Evolutionary conservation across 2,888 invertebrate species (phyloP).

Genomic region (Cepaea hortensis): DNA sequence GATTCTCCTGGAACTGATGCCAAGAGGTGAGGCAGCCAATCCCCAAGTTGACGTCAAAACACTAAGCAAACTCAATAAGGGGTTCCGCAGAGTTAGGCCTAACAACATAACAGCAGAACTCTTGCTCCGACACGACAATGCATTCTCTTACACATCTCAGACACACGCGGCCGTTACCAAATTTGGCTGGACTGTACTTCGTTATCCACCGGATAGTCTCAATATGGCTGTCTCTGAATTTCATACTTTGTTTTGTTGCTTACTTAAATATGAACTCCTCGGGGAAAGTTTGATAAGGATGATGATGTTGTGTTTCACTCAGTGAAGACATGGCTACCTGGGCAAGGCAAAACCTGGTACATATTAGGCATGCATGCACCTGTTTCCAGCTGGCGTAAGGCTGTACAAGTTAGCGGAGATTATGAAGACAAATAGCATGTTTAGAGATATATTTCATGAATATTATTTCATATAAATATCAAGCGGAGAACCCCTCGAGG

Average conservation of each 20-base stretch:
- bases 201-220: neutral
- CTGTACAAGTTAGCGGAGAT: no score
- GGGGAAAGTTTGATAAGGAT: neutral
- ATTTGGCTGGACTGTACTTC: constrained; percentile 2
- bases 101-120: neutral
- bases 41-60: neutral
- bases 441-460: no score
- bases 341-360: neutral
- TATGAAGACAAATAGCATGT: no score
- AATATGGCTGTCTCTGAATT: neutral
- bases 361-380: neutral
- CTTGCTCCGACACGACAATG: no score
- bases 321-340: neutral
- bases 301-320: neutral
- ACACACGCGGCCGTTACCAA: neutral
- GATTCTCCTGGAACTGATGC: no score
- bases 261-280: neutral
- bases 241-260: neutral
- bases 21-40: neutral
- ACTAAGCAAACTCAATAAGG: neutral
- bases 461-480: no score
- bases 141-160: neutral
- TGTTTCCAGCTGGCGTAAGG: no score
- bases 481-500: no score
- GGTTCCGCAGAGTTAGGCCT: constrained; percentile 1